Evolutionary conservation across 2,888 invertebrate genomes (phyloP).

Genomic region (Drosophila borealis): DNA sequence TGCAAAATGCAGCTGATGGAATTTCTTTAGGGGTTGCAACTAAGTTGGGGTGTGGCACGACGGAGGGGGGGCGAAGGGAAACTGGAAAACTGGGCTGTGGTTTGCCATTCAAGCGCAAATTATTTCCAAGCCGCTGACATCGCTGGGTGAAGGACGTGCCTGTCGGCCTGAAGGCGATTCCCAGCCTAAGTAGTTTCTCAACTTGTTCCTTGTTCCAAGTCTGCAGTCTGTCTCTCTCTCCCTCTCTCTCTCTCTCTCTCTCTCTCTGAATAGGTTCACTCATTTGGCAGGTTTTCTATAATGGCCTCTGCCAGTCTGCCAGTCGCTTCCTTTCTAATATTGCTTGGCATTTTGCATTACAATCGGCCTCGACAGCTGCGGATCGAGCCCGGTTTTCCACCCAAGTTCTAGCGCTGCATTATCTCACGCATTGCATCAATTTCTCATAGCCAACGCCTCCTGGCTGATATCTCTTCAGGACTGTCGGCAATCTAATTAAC

Average conservation of each 20-base stretch:
- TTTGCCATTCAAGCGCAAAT: slow-evolving; percentile 63
- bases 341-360: slow-evolving; percentile 25
- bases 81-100: slow-evolving; percentile 48
- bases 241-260: background rate
- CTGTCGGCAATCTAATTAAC: slow-evolving; percentile 55
- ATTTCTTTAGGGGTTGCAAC: slow-evolving; percentile 48
- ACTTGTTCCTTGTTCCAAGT: slow-evolving; percentile 12
- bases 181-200: slow-evolving; percentile 33
- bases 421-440: slow-evolving; percentile 50
- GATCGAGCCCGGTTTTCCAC: background rate
- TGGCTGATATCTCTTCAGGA: slow-evolving; percentile 28
- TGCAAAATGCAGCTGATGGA: slow-evolving; percentile 63
- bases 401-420: slow-evolving; percentile 25
- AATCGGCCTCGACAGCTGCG: slow-evolving; percentile 38
- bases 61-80: background rate
- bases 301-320: background rate
- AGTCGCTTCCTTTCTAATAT: slow-evolving; percentile 8
- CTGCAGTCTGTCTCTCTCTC: background rate
- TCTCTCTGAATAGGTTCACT: slow-evolving; percentile 27
- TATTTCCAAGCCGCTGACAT: slow-evolving; percentile 62
- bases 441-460: slow-evolving; percentile 40
- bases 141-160: slow-evolving; percentile 45
- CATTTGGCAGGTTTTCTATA: slow-evolving; percentile 36
- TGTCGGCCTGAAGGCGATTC: slow-evolving; percentile 16
- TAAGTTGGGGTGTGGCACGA: background rate